phyloP scores from a whole-genome alignment of 2,888 invertebrate genomes.

The Agrilus mali region DNA sequence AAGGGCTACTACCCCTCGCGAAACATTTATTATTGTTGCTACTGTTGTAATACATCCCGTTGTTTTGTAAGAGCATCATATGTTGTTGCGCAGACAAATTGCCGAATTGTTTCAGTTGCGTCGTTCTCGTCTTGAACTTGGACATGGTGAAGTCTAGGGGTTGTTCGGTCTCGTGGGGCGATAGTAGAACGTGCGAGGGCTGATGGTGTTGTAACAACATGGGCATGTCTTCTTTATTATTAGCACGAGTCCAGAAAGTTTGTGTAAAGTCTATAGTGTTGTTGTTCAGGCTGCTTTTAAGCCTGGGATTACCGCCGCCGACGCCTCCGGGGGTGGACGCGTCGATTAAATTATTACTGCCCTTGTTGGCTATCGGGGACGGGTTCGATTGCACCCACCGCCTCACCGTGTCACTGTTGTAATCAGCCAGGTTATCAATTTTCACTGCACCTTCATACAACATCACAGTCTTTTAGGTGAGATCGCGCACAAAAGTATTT shows the following conservation, averaged over 20 bases:
- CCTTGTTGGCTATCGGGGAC: conserved; percentile 36
- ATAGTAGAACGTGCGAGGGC: conserved; percentile 34
- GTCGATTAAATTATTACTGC: conserved; percentile 25
- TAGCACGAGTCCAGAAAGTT: conserved; percentile 22
- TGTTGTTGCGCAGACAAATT: conserved; percentile 27
- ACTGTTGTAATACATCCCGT: conserved; percentile 30
- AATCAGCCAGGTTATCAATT: conserved; percentile 45
- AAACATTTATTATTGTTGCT: conserved; percentile 29
- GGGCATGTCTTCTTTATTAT: conserved; percentile 40
- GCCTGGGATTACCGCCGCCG: conserved; percentile 20
- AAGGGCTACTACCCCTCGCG: conserved; percentile 29
- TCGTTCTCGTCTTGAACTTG: conserved; percentile 35
- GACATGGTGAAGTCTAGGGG: conserved; percentile 65
- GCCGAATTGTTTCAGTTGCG: conserved; percentile 30
- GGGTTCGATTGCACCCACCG: conserved; percentile 44
- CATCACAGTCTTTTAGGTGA: too few relatives aligned
- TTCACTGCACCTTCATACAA: conserved; percentile 12
- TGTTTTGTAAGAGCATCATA: conserved; percentile 33
- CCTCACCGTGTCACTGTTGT: conserved; percentile 44
- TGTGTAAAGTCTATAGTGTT: conserved; percentile 38
- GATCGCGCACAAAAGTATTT: too few relatives aligned
- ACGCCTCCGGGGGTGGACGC: conserved; percentile 9
- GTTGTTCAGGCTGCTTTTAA: conserved; percentile 37
- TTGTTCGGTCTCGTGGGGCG: conserved; percentile 42
- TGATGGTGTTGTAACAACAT: conserved; percentile 43